phyloP scores from a whole-genome alignment of 2,113 vertebrate genomes.

The Ondatra zibethicus region DNA sequence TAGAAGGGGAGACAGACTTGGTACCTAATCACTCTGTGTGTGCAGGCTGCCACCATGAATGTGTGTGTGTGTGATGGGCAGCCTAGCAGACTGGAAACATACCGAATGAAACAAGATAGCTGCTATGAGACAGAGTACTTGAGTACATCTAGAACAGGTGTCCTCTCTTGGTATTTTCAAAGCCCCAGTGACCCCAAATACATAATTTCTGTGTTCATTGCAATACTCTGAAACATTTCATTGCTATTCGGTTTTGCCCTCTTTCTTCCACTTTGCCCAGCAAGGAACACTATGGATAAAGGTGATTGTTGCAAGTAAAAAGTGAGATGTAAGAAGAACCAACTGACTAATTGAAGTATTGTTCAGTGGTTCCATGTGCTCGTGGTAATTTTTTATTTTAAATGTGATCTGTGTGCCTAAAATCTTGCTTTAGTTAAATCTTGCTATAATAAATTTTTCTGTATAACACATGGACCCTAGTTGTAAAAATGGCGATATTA shows the following conservation, averaged over 20 bases:
- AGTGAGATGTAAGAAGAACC: neutral
- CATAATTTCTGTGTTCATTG: neutral
- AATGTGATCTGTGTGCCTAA: slow-evolving; percentile 16
- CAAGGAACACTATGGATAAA: slow-evolving; percentile 21
- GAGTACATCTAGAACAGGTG: neutral
- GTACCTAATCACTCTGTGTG: neutral
- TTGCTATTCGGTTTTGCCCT: neutral
- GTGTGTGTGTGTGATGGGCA: neutral
- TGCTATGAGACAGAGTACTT: neutral
- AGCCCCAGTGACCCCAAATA: neutral
- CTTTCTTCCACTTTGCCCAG: neutral
- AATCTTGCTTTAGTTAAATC: slow-evolving; percentile 57
- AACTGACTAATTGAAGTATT: slow-evolving; percentile 26
- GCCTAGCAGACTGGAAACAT: neutral
- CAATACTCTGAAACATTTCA: neutral
- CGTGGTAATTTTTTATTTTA: neutral
- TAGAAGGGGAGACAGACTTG: neutral
- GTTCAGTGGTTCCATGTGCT: slow-evolving; percentile 24
- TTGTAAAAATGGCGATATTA: slow-evolving; percentile 59
- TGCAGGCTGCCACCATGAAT: neutral
- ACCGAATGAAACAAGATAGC: neutral
- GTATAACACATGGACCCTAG: neutral
- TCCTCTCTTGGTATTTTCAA: neutral
- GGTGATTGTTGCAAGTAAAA: neutral
- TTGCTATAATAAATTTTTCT: neutral